Conservation (phyloP, 2,888 invertebrate genomes). For the Thereva nobilitata region DNA sequence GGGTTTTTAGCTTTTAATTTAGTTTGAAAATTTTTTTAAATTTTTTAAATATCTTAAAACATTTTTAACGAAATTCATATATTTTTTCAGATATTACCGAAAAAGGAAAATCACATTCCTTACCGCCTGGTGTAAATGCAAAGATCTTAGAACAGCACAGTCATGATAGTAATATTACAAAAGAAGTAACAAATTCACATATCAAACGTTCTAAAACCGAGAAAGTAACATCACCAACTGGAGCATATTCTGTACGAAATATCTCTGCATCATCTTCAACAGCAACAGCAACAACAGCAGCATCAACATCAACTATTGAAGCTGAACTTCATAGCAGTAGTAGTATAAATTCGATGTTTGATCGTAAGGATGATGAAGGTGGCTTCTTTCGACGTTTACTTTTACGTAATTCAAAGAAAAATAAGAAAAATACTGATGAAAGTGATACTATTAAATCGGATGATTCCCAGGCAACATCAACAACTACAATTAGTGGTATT, state of each 20-base stretch:
- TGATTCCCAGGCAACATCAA: not conserved
- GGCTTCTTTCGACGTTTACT: conserved; percentile 69
- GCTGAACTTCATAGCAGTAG: conserved; percentile 1
- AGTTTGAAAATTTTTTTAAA: no score
- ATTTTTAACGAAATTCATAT: not conserved
- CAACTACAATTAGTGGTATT: conserved; percentile 1
- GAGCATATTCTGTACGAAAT: conserved; percentile 38
- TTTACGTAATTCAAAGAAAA: conserved; percentile 67
- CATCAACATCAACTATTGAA: conserved; percentile 23
- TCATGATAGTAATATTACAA: conserved; percentile 10
- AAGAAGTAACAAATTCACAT: conserved; percentile 37
- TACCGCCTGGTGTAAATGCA: conserved; percentile 53
- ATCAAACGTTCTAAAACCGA: conserved; percentile 45
- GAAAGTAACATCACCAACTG: conserved; percentile 40
- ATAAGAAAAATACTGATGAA: conserved; percentile 45
- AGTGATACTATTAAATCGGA: conserved; percentile 33
- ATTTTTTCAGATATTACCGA: conserved; percentile 42
- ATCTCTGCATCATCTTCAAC: conserved; percentile 18
- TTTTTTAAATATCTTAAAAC: no score
- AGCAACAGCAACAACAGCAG: conserved; percentile 29
- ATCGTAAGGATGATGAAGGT: conserved; percentile 59
- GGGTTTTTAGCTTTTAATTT: no score
- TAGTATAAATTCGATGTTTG: conserved; percentile 32
- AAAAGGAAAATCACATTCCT: conserved; percentile 54
- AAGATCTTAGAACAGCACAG: conserved; percentile 49